Conservation (phyloP, 2,888 invertebrate species). For the Seladonia tumulorum region DNA sequence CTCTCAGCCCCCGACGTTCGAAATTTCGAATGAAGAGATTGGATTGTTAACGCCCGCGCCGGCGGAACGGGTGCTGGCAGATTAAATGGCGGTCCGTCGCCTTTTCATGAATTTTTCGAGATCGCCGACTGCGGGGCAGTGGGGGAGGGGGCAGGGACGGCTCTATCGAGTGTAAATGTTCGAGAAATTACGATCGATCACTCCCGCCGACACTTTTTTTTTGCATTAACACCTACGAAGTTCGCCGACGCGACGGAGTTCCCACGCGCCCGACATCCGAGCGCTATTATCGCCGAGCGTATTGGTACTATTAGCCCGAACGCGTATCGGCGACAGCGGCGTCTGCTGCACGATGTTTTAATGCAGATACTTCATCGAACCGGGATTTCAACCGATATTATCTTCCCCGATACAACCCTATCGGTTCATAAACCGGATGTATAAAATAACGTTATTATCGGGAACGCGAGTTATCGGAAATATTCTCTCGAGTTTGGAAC, state of each 20-base stretch:
- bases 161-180: conserved; percentile 12
- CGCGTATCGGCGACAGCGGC: too few relatives aligned
- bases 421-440: not conserved
- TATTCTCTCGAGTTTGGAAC: not conserved
- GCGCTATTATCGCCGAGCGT: not conserved
- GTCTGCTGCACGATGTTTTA: not conserved
- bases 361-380: not conserved
- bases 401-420: not conserved
- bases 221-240: not conserved
- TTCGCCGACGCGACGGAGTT: not conserved
- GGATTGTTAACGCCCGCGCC: conserved; percentile 13
- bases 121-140: not conserved
- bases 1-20: conserved; percentile 5
- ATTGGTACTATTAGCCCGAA: not conserved
- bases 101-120: conserved; percentile 19
- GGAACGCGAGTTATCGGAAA: not conserved
- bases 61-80: not conserved
- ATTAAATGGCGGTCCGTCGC: conserved; percentile 12
- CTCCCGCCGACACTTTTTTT: not conserved
- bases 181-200: conserved; percentile 16
- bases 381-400: not conserved
- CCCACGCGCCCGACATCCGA: not conserved
- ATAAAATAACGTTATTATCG: not conserved
- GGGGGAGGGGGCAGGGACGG: too few relatives aligned
- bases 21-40: conserved; percentile 27